Evolutionary conservation across 2,113 vertebrate genomes (phyloP).

Genomic region (Eidolon helvum): DNA sequence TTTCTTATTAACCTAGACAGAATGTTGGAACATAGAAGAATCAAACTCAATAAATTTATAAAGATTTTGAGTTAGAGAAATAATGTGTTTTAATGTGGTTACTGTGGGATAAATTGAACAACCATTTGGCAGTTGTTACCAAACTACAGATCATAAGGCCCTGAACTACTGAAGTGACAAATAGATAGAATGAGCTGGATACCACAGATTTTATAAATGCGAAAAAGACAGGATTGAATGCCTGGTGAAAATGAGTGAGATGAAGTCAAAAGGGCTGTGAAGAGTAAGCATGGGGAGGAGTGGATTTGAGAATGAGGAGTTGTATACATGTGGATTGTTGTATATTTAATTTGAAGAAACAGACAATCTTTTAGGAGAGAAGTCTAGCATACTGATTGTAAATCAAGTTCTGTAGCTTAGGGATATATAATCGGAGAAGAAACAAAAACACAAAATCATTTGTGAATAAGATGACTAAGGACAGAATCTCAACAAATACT

Average conservation of each 20-base stretch:
- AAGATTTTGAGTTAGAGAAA: background rate
- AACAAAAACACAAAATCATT: background rate
- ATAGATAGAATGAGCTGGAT: background rate
- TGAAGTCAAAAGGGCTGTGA: background rate
- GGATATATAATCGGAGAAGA: background rate
- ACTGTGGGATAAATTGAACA: background rate
- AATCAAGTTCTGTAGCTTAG: background rate
- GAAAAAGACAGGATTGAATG: background rate
- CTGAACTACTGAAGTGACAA: background rate
- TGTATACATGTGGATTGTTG: background rate
- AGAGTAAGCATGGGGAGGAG: background rate
- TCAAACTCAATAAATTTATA: background rate
- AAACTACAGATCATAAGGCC: background rate
- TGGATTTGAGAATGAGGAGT: background rate
- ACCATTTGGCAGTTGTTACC: background rate
- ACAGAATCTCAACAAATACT: background rate
- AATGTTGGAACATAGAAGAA: background rate
- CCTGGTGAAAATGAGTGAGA: background rate
- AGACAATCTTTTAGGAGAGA: background rate
- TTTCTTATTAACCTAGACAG: conserved; percentile 23
- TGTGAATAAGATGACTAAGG: background rate
- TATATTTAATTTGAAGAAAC: background rate
- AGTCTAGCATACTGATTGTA: background rate
- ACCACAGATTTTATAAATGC: background rate
- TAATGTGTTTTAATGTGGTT: background rate